phyloP scores from a whole-genome alignment of 2,888 invertebrate species.

The Nymphalis urticae region DNA sequence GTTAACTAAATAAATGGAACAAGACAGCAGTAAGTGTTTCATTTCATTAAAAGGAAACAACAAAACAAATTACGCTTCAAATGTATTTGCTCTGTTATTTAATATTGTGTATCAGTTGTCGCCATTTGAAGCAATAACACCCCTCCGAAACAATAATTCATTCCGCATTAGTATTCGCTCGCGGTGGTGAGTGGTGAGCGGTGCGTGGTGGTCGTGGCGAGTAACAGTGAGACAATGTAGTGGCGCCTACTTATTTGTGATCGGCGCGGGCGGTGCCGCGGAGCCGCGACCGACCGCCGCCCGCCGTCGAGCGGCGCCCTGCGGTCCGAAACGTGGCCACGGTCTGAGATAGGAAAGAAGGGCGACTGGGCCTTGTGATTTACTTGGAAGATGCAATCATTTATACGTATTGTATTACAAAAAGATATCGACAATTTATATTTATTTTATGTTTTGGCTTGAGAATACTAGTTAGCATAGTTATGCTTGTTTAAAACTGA shows the following conservation, averaged over 20 bases:
- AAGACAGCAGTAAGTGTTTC: too few species aligned
- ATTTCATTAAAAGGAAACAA: too few species aligned
- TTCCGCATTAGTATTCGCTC: not conserved
- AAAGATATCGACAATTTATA: not conserved
- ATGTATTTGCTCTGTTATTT: too few species aligned
- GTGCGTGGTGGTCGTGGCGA: not conserved
- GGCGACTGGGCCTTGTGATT: not conserved
- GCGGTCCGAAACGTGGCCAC: slow-evolving; percentile 37
- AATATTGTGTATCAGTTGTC: too few species aligned
- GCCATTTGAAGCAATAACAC: not conserved
- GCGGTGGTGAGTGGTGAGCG: not conserved
- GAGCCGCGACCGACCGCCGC: slow-evolving; percentile 48
- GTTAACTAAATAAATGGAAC: too few species aligned
- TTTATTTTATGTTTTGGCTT: not conserved
- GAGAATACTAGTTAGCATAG: too few species aligned
- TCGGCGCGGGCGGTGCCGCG: slow-evolving; percentile 42
- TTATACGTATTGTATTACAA: not conserved
- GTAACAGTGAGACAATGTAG: slow-evolving; percentile 38
- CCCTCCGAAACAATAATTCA: slow-evolving; percentile 5
- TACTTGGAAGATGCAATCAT: not conserved
- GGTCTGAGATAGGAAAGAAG: slow-evolving; percentile 14
- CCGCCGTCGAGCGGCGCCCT: slow-evolving; percentile 48
- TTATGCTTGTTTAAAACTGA: too few species aligned
- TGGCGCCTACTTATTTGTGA: slow-evolving; percentile 64
- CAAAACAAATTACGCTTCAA: too few species aligned